Base-by-base conservation (phyloP, 1,140 invertebrate species). In the Oryctes rhinoceros region DNA sequence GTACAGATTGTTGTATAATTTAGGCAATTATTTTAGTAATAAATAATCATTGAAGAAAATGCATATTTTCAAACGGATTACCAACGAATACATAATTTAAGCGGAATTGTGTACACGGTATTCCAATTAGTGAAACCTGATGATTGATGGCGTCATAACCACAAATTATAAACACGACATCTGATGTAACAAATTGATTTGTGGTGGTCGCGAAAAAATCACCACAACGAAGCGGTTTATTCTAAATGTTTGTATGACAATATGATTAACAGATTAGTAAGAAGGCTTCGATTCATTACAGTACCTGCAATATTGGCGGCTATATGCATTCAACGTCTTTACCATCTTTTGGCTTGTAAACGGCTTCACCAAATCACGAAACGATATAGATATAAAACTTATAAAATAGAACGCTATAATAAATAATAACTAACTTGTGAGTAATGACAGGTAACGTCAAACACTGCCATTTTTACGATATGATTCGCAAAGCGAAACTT, bases 391-490 rank as follows among this genome's bases (percentile, higher is more conserved):
- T 71, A 71, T 71, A 71, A 71, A 71, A 24, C 13, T 71, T 71
- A 37, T 71, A 71, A 71, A 71, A 37, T 71, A 71, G 11, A 71
- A 71, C 35, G 11, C 65, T 71, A 37, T 37, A 71, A 71, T 71
- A 71, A 9, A 24, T 15, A 13, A 35, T 71, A 71, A 71, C 24
- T 59, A 59, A 59, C 53, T 59, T 71, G 24, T 15, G 18, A 35
- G 65, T 37, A 24, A 71, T 71, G 4, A 71, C 65, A 71, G 15
- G 15, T 6, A 18, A n/a, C 18, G 53, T 59, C 53, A 59, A 59
- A 59, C 20, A 71, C 20, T 71, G 65, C 35, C 65, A 71, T 71
- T 71, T 71, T 30, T 15, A 30, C 1, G 65, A 71, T 30, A 71
- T 35, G 6, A 35, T 71, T 20, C 10, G 65, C 5, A 4, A n/a